phyloP scores from a whole-genome alignment of 2,797 vertebrate species.

The Liasis olivaceus region DNA sequence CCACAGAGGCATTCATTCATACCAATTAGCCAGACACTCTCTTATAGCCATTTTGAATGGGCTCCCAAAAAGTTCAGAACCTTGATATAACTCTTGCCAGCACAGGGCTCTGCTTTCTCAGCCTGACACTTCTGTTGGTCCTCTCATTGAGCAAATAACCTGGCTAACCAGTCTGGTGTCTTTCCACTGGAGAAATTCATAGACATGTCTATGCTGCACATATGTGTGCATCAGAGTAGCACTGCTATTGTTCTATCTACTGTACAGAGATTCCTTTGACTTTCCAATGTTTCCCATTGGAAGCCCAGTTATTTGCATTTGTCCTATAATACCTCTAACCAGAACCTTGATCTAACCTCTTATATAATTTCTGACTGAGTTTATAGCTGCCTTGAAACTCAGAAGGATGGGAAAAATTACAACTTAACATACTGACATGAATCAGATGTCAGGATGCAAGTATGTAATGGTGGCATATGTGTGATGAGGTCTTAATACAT shows the following conservation, averaged over 20 bases:
- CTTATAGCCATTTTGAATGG: neutral
- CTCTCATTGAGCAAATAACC: neutral
- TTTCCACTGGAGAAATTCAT: neutral
- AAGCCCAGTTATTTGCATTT: neutral
- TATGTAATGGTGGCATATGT: too few relatives aligned
- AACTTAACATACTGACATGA: too few relatives aligned
- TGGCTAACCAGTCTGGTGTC: neutral
- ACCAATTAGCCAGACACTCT: neutral
- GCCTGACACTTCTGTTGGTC: neutral
- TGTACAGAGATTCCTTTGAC: neutral
- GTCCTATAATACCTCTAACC: neutral
- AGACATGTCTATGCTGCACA: neutral
- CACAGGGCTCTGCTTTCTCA: neutral
- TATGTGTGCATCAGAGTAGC: neutral
- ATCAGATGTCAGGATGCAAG: too few relatives aligned
- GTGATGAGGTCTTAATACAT: too few relatives aligned
- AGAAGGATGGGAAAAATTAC: neutral
- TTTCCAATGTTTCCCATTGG: neutral
- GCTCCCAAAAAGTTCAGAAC: neutral
- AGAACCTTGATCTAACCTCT: neutral
- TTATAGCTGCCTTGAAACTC: neutral
- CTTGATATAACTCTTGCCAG: neutral
- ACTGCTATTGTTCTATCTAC: neutral
- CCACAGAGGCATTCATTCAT: neutral
- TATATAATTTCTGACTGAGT: neutral